Conservation (phyloP, 2,797 vertebrate genomes). For the Ctenosaura bakeri region DNA sequence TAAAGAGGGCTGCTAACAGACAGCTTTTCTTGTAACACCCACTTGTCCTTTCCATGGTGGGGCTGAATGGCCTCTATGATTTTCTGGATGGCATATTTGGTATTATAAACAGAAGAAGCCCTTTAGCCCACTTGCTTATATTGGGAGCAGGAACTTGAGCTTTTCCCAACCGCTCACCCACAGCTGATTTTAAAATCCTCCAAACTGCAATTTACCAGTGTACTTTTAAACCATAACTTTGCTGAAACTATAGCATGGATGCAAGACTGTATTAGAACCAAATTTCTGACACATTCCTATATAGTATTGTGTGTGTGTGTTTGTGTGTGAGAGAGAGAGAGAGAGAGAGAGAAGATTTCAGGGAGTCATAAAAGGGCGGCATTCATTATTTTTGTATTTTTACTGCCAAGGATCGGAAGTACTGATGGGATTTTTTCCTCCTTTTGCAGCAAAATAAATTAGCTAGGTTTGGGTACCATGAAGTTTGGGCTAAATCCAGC, state of each 20-base stretch:
- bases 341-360: no score
- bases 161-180: neutral
- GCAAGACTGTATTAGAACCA: neutral
- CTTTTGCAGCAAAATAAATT: no score
- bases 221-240: neutral
- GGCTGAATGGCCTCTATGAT: constrained; percentile 28
- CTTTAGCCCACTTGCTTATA: constrained; percentile 39
- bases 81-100: neutral
- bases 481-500: no score
- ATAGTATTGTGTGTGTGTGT: no score
- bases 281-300: neutral
- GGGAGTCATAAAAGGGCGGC: no score
- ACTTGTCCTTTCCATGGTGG: neutral
- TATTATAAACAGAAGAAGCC: constrained; percentile 49
- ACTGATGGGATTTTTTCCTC: no score
- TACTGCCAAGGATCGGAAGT: no score
- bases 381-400: no score
- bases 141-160: neutral
- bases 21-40: constrained; percentile 52
- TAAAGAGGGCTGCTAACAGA: constrained; percentile 24
- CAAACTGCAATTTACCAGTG: neutral
- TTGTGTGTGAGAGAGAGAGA: no score
- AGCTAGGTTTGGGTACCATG: no score
- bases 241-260: neutral
- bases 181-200: neutral